Evolutionary conservation across 2,113 vertebrate species (phyloP).

Genomic region (Lepus timidus): DNA sequence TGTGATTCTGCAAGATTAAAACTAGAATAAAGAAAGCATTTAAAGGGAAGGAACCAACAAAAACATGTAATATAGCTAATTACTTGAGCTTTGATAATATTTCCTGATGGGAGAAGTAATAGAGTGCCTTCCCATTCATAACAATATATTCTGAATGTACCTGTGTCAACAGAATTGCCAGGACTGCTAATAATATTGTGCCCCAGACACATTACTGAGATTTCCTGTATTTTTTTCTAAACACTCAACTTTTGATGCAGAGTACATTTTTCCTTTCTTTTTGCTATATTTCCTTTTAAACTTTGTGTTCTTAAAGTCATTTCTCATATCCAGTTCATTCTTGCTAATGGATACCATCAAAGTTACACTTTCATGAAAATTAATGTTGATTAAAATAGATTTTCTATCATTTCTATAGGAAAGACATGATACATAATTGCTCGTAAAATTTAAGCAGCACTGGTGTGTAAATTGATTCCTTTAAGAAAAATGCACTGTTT

Average conservation of each 20-base stretch:
- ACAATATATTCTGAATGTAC: background rate
- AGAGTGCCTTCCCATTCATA: background rate
- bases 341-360: constrained; percentile 52
- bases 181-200: background rate
- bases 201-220: background rate
- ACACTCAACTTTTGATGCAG: constrained; percentile 40
- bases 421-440: constrained; percentile 76
- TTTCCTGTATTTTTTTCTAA: constrained; percentile 43
- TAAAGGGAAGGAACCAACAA: background rate
- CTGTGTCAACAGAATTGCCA: background rate
- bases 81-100: background rate
- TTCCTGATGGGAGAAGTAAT: background rate
- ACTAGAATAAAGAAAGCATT: background rate
- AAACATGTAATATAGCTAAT: background rate
- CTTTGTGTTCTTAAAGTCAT: constrained; percentile 59
- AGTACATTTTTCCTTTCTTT: background rate
- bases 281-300: constrained; percentile 11
- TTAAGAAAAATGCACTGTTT: constrained; percentile 79
- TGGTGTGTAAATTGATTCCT: constrained; percentile 74
- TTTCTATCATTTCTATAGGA: constrained; percentile 74
- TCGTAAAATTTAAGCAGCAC: constrained; percentile 69
- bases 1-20: constrained; percentile 39
- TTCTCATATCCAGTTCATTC: background rate
- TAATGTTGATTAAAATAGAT: constrained; percentile 80
- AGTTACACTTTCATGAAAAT: constrained; percentile 65